Evolutionary conservation across 2,888 invertebrate species (phyloP).

Genomic region (Sipha maydis): DNA sequence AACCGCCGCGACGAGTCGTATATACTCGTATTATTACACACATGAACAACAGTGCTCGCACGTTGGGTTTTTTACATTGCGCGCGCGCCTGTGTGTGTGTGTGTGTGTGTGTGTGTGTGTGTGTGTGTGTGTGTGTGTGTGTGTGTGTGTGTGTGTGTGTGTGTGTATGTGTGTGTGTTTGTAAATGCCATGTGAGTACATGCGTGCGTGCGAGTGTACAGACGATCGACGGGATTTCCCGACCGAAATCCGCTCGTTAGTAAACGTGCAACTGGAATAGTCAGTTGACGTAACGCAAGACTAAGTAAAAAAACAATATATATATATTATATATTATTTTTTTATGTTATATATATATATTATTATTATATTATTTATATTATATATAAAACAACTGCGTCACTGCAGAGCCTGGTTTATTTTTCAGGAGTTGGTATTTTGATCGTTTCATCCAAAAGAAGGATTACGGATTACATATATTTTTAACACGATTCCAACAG

Average conservation of each 20-base stretch:
- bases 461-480: too few species aligned
- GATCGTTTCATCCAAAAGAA: background rate
- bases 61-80: constrained; percentile 9
- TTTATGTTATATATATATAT: too few species aligned
- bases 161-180: background rate
- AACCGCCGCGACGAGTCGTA: constrained; percentile 35
- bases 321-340: too few species aligned
- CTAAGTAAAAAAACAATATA: background rate
- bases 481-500: too few species aligned
- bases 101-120: background rate
- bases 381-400: background rate
- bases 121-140: background rate
- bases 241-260: constrained; percentile 55
- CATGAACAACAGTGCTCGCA: background rate
- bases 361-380: too few species aligned
- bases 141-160: background rate
- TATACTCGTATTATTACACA: constrained; percentile 16
- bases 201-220: constrained; percentile 7
- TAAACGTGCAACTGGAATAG: constrained; percentile 37
- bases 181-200: background rate
- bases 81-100: background rate
- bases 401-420: constrained; percentile 12
- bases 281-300: background rate
- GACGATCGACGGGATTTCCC: constrained; percentile 56
- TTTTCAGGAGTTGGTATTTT: background rate